Percentiles rank a stretch among this genome's conserved stretches.
Evolutionary conservation across 2,888 invertebrate species (phyloP).

Genomic region (Eupeodes luniger): DNA sequence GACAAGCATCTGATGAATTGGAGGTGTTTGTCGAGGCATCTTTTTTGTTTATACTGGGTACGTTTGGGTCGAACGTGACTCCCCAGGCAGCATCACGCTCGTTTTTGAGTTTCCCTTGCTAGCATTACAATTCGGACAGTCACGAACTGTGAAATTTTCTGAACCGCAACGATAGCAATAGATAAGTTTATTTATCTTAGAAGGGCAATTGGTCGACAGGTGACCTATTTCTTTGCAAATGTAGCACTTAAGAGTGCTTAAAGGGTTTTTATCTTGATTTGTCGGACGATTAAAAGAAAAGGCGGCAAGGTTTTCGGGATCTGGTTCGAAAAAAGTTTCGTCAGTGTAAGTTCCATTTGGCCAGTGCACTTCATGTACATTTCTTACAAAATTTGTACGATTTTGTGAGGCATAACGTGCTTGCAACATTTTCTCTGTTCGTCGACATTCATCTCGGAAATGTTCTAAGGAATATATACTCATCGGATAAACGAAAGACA

Average conservation of each 20-base stretch:
- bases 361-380: constrained; percentile 10
- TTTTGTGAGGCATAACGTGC: constrained; percentile 5
- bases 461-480: constrained; percentile 26
- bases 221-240: background rate
- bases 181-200: background rate
- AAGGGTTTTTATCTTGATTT: background rate
- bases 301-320: background rate
- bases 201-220: background rate
- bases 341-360: background rate
- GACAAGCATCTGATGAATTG: background rate
- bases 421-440: constrained; percentile 22
- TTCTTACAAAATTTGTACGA: background rate
- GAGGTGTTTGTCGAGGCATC: constrained; percentile 18
- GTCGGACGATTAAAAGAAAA: background rate
- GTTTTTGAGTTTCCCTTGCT: constrained; percentile 6
- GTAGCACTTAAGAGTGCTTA: background rate
- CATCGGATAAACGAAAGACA: background rate
- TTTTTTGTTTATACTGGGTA: constrained; percentile 32
- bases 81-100: constrained; percentile 35
- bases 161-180: constrained; percentile 13
- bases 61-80: constrained; percentile 46
- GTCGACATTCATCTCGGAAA: constrained; percentile 24
- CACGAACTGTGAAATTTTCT: background rate
- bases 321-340: background rate
- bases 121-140: constrained; percentile 13